Evolutionary conservation across 2,888 invertebrate species (phyloP).

Genomic region (Tipula vernalis): DNA sequence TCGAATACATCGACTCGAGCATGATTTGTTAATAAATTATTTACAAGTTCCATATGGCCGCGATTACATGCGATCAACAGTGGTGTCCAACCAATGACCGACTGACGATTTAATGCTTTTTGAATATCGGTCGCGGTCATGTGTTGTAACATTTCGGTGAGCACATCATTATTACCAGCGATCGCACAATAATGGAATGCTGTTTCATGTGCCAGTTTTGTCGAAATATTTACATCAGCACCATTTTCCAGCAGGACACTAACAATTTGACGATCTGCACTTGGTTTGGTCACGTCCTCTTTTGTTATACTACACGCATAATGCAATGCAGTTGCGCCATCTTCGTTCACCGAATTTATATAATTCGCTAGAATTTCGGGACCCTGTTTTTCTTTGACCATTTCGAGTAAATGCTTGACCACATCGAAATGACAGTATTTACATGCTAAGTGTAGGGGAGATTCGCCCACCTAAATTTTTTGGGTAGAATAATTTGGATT

Average conservation of each 20-base stretch:
- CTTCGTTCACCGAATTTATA: slow-evolving; percentile 78
- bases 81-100: slow-evolving; percentile 93
- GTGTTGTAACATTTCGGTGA: slow-evolving; percentile 86
- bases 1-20: slow-evolving; percentile 99
- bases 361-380: slow-evolving; percentile 69
- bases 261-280: slow-evolving; percentile 76
- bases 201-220: slow-evolving; percentile 80
- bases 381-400: slow-evolving; percentile 63
- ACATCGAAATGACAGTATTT: slow-evolving; percentile 74
- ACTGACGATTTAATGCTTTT: slow-evolving; percentile 87
- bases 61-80: slow-evolving; percentile 89
- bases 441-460: slow-evolving; percentile 89
- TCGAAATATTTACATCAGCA: slow-evolving; percentile 76
- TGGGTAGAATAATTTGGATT: background rate
- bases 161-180: slow-evolving; percentile 89
- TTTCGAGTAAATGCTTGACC: slow-evolving; percentile 72
- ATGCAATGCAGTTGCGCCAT: slow-evolving; percentile 90
- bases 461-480: slow-evolving; percentile 70
- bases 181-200: slow-evolving; percentile 92
- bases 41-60: slow-evolving; percentile 91
- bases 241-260: slow-evolving; percentile 80
- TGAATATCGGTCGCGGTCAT: slow-evolving; percentile 85
- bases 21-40: slow-evolving; percentile 78
- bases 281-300: slow-evolving; percentile 58
- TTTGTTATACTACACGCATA: slow-evolving; percentile 85